A percentile compares a stretch with the other conserved stretches of the same genome.
Evolutionary conservation across 2,113 vertebrate genomes (phyloP).

Genomic region (Mystacornis crossleyi): DNA sequence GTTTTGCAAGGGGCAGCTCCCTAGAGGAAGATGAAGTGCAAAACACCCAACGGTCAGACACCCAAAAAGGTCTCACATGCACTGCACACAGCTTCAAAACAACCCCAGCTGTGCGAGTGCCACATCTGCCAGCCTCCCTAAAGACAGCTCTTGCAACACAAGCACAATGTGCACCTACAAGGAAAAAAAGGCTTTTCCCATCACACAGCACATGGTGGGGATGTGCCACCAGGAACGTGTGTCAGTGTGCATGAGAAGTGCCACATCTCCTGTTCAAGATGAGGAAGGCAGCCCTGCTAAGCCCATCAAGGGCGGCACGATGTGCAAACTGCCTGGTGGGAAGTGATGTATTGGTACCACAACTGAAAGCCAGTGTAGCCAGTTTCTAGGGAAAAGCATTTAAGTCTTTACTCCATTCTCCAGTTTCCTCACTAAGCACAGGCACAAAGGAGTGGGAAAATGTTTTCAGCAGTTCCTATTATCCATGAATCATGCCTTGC

Average conservation of each 20-base stretch:
- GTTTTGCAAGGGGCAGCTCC: not conserved
- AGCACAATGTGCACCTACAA: not conserved
- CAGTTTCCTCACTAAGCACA: not conserved
- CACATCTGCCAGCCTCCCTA: not conserved
- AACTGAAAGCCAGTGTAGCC: not conserved
- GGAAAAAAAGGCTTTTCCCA: not conserved
- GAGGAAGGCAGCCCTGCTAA: not conserved
- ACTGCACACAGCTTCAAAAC: not conserved
- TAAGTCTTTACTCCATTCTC: not conserved
- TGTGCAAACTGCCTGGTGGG: not conserved
- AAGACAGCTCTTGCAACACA: not conserved
- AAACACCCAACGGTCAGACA: not conserved
- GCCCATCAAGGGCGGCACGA: not conserved
- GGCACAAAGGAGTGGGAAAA: not conserved
- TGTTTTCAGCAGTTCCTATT: not conserved
- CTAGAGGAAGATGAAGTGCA: not conserved
- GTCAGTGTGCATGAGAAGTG: not conserved
- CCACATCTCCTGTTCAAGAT: accelerated
- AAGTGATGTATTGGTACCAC: not conserved
- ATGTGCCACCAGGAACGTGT: not conserved
- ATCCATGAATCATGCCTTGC: not conserved
- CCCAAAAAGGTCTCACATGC: not conserved
- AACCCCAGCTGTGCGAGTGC: not conserved
- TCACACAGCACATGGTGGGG: accelerated
- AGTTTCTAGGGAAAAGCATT: not conserved